phyloP scores from a whole-genome alignment of 1,140 invertebrate species.

The Melitaea cinxia region DNA sequence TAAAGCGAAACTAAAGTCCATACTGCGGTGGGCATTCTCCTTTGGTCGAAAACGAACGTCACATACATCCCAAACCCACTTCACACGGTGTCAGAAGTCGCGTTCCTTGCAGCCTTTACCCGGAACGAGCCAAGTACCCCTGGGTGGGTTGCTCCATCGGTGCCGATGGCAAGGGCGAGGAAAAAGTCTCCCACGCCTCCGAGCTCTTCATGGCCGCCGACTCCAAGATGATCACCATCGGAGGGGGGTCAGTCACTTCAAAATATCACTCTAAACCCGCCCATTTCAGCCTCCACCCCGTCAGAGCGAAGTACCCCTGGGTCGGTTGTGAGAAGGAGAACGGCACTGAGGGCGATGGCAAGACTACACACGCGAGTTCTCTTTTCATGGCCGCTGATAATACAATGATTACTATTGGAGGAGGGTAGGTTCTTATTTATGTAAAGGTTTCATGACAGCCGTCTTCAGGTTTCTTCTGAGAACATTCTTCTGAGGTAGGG shows the following conservation, averaged over 20 bases:
- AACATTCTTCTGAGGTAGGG: no score
- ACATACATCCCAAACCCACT: neutral
- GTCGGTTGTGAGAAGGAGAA: conserved; percentile 84
- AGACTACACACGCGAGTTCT: conserved; percentile 89
- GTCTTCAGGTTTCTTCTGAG: no score
- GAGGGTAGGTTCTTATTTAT: conserved; percentile 50
- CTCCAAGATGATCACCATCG: conserved; percentile 95
- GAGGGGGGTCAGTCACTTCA: conserved; percentile 60
- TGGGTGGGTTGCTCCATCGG: conserved; percentile 88
- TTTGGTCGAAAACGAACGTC: neutral
- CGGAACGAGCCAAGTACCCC: conserved; percentile 93
- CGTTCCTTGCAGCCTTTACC: conserved; percentile 84
- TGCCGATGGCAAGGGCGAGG: conserved; percentile 83
- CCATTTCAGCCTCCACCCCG: conserved; percentile 86
- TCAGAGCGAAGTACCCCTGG: conserved; percentile 94
- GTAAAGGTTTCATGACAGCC: neutral
- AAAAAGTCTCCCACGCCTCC: conserved; percentile 88
- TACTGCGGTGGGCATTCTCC: no score
- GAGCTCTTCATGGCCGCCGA: conserved; percentile 98
- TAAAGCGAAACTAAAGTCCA: no score
- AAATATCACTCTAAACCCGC: neutral
- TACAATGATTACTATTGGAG: conserved; percentile 92
- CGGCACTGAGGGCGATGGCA: conserved; percentile 81
- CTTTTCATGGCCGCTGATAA: conserved; percentile 97
- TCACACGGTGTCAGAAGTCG: conserved; percentile 2